These are phyloP conservation scores for Typhlichthys eigenmanni DNA, from an alignment of 2,797 vertebrate species.

Conservation along the genomic window DNA sequence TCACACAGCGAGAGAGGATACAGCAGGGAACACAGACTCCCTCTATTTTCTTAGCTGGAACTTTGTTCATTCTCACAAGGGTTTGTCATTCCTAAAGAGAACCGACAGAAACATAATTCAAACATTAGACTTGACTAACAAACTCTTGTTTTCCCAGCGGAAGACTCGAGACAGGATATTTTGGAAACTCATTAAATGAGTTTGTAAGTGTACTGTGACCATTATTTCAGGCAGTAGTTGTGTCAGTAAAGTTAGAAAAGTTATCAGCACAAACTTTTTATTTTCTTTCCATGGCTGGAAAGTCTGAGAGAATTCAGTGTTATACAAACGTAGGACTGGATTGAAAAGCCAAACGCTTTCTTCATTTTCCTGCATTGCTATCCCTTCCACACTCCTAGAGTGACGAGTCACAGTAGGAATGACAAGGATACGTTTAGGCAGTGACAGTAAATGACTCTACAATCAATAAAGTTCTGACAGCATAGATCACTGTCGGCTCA, in stretches of 20 bases:
- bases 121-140: constrained; percentile 49
- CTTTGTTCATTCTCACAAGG: constrained; percentile 50
- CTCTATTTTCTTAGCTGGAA: constrained; percentile 51
- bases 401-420: constrained; percentile 65
- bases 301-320: constrained; percentile 39
- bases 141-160: constrained; percentile 58
- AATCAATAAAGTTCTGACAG: constrained; percentile 21
- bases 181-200: constrained; percentile 62
- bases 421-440: constrained; percentile 54
- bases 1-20: constrained; percentile 41
- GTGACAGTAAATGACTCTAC: constrained; percentile 36
- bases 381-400: constrained; percentile 50
- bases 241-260: constrained; percentile 40
- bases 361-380: constrained; percentile 56
- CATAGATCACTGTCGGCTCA: constrained; percentile 25
- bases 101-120: constrained; percentile 45
- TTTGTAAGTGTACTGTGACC: constrained; percentile 60
- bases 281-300: constrained; percentile 44
- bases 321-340: constrained; percentile 43
- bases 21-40: constrained; percentile 55
- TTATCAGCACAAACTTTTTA: constrained; percentile 48
- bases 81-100: constrained; percentile 44
- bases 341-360: constrained; percentile 20
- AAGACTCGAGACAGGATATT: constrained; percentile 66
- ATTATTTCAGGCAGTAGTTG: constrained; percentile 38